Evolutionary conservation across 2,797 vertebrate genomes (phyloP).

Genomic region (Xenopus petersii): DNA sequence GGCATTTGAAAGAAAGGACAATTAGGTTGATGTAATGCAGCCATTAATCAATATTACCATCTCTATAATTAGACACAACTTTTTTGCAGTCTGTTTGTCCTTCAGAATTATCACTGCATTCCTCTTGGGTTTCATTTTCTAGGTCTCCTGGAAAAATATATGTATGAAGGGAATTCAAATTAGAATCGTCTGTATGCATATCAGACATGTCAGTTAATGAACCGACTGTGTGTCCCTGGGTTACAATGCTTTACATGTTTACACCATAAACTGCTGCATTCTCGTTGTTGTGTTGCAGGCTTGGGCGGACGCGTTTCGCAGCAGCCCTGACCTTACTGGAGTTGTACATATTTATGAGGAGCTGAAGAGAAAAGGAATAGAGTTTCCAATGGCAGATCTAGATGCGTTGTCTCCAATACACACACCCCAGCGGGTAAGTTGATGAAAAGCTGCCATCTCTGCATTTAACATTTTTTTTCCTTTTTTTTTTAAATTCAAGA

Average conservation of each 20-base stretch:
- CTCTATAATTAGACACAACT: not conserved
- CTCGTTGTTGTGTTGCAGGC: conserved; percentile 69
- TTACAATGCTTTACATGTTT: no score
- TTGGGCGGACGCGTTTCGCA: conserved; percentile 97
- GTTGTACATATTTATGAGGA: conserved; percentile 97
- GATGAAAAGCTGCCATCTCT: not conserved
- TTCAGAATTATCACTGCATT: not conserved
- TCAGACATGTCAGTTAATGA: no score
- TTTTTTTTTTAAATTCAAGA: no score
- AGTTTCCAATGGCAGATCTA: conserved; percentile 91
- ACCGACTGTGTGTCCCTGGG: no score
- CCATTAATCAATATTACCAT: not conserved
- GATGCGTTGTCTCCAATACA: conserved; percentile 95
- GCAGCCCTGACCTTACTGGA: conserved; percentile 93
- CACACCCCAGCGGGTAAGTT: conserved; percentile 88
- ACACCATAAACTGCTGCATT: no score
- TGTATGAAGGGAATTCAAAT: not conserved
- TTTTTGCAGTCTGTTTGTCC: not conserved
- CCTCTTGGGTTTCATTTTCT: no score
- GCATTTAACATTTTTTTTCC: no score
- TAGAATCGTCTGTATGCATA: no score
- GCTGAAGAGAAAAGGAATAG: conserved; percentile 94
- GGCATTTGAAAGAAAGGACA: not conserved
- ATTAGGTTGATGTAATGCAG: not conserved
- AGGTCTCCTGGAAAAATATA: not conserved